Evolutionary conservation across 2,888 invertebrate genomes (phyloP).

Genomic region (Microplitis deprimator): DNA sequence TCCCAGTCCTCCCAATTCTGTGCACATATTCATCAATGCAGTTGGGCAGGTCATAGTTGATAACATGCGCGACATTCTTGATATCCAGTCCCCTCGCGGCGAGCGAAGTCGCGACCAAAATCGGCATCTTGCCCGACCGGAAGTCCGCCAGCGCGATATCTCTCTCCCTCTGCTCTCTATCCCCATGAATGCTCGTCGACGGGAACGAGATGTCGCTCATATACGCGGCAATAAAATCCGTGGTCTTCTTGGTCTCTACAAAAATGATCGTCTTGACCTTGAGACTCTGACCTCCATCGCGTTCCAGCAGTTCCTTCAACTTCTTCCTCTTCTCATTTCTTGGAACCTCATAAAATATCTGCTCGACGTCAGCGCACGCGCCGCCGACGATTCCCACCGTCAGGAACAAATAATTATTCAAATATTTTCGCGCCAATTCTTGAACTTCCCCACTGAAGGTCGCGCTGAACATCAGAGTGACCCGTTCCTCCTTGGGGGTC

Average conservation of each 20-base stretch:
- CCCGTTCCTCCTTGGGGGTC: constrained; percentile 74
- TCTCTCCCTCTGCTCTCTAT: constrained; percentile 81
- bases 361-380: constrained; percentile 92
- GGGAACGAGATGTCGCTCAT: constrained; percentile 84
- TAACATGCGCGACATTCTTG: constrained; percentile 87
- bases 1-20: constrained; percentile 93
- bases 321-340: constrained; percentile 83
- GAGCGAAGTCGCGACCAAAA: constrained; percentile 95
- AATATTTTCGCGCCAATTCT: constrained; percentile 83
- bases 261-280: constrained; percentile 79
- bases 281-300: constrained; percentile 65
- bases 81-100: constrained; percentile 95
- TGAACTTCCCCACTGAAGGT: constrained; percentile 85
- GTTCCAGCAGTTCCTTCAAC: constrained; percentile 79
- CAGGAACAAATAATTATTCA: constrained; percentile 87
- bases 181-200: constrained; percentile 83
- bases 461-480: constrained; percentile 84
- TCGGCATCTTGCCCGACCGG: constrained; percentile 77
- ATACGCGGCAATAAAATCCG: constrained; percentile 90
- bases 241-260: constrained; percentile 90
- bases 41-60: constrained; percentile 93
- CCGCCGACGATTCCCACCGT: constrained; percentile 94
- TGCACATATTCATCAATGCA: constrained; percentile 96
- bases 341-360: constrained; percentile 80
- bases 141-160: constrained; percentile 86